These are phyloP conservation scores for Mus caroli DNA, from an alignment of 2,797 vertebrate genomes.

Conservation along the genomic window DNA sequence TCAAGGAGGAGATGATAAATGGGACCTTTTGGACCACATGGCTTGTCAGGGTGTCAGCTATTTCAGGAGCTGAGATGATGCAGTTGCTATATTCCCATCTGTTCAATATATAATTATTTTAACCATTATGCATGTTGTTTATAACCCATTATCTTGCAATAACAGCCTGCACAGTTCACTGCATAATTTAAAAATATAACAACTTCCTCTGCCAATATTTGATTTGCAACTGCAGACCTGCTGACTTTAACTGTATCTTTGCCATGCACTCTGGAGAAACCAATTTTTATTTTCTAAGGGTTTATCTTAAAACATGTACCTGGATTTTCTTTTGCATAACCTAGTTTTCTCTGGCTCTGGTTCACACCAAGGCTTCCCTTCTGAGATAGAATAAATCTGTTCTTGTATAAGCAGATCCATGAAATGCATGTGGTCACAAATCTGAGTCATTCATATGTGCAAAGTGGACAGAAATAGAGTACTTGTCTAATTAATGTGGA, in stretches of 20 bases:
- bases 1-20: constrained; percentile 56
- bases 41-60: constrained; percentile 74
- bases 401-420: neutral
- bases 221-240: constrained; percentile 68
- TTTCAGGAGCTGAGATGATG: constrained; percentile 50
- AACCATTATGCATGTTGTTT: constrained; percentile 77
- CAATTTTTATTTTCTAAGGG: constrained; percentile 16
- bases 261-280: constrained; percentile 8
- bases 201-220: constrained; percentile 81
- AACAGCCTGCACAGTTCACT: constrained; percentile 78
- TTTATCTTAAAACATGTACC: constrained; percentile 55
- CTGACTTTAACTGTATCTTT: constrained; percentile 69
- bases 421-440: neutral
- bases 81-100: constrained; percentile 71
- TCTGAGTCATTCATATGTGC: neutral
- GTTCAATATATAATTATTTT: constrained; percentile 78
- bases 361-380: neutral
- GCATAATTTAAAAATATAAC: constrained; percentile 81
- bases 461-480: neutral
- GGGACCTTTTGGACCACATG: constrained; percentile 68
- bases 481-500: constrained; percentile 52
- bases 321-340: constrained; percentile 33
- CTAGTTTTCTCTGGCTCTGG: neutral
- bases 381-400: constrained; percentile 28
- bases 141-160: constrained; percentile 79